Conservation (phyloP, 2,888 invertebrate genomes). For the Limnephilus rhombicus region DNA sequence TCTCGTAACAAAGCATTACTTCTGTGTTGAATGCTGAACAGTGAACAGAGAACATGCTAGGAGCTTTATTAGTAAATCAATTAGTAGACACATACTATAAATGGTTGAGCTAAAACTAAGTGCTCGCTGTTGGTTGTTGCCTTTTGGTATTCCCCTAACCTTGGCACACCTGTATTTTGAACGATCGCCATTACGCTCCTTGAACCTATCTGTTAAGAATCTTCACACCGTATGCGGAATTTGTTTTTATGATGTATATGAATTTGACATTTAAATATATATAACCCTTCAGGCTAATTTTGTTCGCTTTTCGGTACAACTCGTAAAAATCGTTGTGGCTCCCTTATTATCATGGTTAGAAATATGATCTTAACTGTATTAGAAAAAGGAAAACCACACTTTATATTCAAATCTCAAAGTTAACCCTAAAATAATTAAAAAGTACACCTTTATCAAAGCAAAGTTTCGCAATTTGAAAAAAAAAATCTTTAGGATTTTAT, state of each 20-base stretch:
- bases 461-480: no score
- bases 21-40: not conserved
- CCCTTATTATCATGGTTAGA: no score
- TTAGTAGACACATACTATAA: not conserved
- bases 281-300: no score
- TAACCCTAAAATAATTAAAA: no score
- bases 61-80: constrained; percentile 20
- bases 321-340: no score
- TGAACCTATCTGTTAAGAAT: not conserved
- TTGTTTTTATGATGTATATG: not conserved
- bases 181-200: not conserved
- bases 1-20: not conserved
- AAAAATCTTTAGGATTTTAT: no score
- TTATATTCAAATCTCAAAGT: no score
- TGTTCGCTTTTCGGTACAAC: no score
- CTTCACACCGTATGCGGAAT: not conserved
- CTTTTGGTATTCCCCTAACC: constrained; percentile 13
- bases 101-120: not conserved
- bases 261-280: not conserved
- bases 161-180: constrained; percentile 28
- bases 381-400: no score
- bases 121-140: not conserved
- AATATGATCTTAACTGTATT: no score
- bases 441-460: no score
- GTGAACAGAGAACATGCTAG: not conserved